These are phyloP conservation scores for Heliconius sara DNA, from an alignment of 2,888 invertebrate species.

Conservation along the genomic window DNA sequence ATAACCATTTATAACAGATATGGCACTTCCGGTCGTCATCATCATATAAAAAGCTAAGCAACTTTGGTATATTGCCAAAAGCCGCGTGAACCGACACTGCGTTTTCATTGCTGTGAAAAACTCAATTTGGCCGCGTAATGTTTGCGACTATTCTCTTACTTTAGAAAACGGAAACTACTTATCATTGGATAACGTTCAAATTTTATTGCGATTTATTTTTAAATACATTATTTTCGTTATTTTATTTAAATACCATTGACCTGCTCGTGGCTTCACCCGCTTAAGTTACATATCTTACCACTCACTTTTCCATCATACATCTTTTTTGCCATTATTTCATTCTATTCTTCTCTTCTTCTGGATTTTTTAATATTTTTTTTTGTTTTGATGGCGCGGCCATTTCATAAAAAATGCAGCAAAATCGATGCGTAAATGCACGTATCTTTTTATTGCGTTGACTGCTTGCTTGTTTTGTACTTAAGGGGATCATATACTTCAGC, in stretches of 20 bases:
- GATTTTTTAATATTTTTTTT: no score
- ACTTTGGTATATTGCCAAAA: constrained; percentile 64
- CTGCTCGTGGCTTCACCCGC: neutral
- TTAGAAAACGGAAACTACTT: constrained; percentile 21
- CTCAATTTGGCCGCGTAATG: constrained; percentile 41
- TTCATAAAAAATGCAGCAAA: no score
- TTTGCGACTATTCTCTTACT: constrained; percentile 8
- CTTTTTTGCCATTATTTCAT: no score
- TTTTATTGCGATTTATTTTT: constrained; percentile 2
- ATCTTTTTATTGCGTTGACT: no score
- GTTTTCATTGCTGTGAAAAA: constrained; percentile 50
- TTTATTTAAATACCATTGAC: no score
- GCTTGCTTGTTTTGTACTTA: no score
- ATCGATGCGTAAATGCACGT: no score
- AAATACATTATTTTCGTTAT: neutral
- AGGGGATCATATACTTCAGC: no score
- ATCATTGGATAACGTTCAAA: constrained; percentile 25
- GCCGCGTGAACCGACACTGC: constrained; percentile 56
- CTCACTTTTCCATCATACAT: no score
- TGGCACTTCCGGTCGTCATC: constrained; percentile 1
- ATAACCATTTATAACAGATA: neutral
- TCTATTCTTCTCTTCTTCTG: no score
- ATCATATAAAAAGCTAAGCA: constrained; percentile 33
- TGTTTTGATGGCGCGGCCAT: no score
- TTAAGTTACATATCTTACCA: no score